Conservation (phyloP, 2,113 vertebrate species). For the Callocephalon fimbriatum region DNA sequence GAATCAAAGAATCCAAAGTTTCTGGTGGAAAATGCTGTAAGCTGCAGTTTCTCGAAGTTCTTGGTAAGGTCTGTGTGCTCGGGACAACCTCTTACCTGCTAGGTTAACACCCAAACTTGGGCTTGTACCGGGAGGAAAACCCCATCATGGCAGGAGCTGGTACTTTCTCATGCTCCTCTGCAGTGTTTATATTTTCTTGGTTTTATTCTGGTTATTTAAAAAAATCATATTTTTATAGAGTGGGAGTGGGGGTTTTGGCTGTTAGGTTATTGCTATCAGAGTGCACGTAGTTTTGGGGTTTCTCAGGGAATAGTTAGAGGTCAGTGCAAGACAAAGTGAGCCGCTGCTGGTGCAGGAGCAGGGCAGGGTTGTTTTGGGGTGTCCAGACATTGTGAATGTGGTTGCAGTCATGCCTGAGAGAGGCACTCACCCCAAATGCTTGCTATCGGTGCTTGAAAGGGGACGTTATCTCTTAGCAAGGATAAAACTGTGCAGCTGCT, state of each 20-base stretch:
- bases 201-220: not conserved
- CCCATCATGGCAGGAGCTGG: not conserved
- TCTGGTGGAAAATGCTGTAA: not conserved
- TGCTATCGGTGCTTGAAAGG: not conserved
- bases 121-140: not conserved
- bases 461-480: not conserved
- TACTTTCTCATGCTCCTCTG: not conserved
- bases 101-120: not conserved
- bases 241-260: no score
- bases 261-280: fast-evolving
- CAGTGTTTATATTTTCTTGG: not conserved
- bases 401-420: fast-evolving
- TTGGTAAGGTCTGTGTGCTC: not conserved
- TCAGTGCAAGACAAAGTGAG: not conserved
- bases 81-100: not conserved
- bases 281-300: fast-evolving
- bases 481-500: not conserved
- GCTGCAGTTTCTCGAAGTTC: not conserved
- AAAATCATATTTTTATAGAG: not conserved
- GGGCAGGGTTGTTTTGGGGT: not conserved
- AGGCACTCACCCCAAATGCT: fast-evolving
- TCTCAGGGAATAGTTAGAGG: not conserved
- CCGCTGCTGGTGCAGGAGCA: fast-evolving
- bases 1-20: not conserved
- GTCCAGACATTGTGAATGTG: fast-evolving